phyloP scores from a whole-genome alignment of 1,140 invertebrate species.

The Bombus terrestris region DNA sequence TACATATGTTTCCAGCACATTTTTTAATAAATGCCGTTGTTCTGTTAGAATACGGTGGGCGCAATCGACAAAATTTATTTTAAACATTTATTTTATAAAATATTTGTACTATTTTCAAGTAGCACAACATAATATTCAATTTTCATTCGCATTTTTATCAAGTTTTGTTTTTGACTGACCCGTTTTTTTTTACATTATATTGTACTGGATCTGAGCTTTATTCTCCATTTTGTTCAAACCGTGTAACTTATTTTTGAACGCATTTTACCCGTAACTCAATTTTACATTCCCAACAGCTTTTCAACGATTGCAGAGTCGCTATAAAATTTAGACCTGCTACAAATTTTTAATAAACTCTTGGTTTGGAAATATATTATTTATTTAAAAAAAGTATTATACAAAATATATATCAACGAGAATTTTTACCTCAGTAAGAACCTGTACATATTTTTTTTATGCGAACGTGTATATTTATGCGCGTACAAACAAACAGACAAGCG shows the following conservation, averaged over 20 bases:
- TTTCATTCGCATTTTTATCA: background rate
- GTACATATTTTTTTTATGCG: background rate
- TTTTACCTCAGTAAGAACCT: too few species aligned
- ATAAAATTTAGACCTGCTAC: background rate
- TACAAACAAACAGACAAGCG: background rate
- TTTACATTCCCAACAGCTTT: background rate
- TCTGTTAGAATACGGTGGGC: background rate
- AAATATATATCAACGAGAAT: background rate
- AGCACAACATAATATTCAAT: background rate
- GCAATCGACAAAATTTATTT: background rate
- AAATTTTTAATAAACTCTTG: background rate
- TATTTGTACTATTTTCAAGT: background rate
- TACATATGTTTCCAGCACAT: too few species aligned
- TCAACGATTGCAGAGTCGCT: background rate
- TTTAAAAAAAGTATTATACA: background rate
- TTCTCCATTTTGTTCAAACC: background rate
- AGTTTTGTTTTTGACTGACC: background rate
- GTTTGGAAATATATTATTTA: background rate
- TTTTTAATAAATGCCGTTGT: background rate
- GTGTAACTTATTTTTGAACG: too few species aligned
- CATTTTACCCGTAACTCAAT: background rate
- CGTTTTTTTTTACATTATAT: background rate
- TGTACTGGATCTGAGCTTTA: background rate
- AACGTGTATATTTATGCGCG: too few species aligned
- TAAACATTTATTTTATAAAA: background rate